Evolutionary conservation across 1,140 invertebrate genomes (phyloP), one percentile per base, ranked within the genome.

Genomic region (Nymphalis io): DNA sequence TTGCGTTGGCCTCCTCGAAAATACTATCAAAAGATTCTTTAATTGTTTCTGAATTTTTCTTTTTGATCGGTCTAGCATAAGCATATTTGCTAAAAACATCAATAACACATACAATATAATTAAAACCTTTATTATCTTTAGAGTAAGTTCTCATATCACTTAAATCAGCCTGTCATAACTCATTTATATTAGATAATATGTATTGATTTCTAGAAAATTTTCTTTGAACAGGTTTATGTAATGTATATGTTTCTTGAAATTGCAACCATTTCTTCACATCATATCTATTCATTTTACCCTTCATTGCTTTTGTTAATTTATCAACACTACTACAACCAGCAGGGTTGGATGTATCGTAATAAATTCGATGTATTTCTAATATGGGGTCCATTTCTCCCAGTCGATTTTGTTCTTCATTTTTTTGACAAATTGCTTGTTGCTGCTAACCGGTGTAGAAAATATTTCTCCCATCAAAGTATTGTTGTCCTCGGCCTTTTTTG

Each of bases 41-140:
- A 60, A 75, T 58, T 16, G 55, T 58, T 58, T 58, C 55, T 51
- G 65, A 58, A 60, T 60, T 63, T 64, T 72, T 74, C 20, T 67
- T 75, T 68, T 71, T 68, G 27, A 75, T 71, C 10, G 88, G 74
- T 67, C 84, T 68, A 21, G 74, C 82, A 80, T 73, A 92, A 18
- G 86, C 78, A 77, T 78, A 89, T 73, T 90, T 92, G 70, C 74
- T 81, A 76, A 92, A 91, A 20, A 84, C 76, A 79, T 93, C 69
- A 67, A 72, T 75, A 58, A 73, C 67, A 66, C 72, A 73, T 15
- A 73, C 18, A 40, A 73, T 70, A 57, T 66, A 72, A 13, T 72
- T 72, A 42, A 65, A 60, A 48, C 59, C 40, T 55, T n/a, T n/a
- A n/a, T 74, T 79, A 68, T 78, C 73, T 70, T 77, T 12, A 21